Evolutionary conservation across 2,113 vertebrate genomes (phyloP), one percentile per base, ranked within the genome.

Genomic region (Dissostichus mawsoni): DNA sequence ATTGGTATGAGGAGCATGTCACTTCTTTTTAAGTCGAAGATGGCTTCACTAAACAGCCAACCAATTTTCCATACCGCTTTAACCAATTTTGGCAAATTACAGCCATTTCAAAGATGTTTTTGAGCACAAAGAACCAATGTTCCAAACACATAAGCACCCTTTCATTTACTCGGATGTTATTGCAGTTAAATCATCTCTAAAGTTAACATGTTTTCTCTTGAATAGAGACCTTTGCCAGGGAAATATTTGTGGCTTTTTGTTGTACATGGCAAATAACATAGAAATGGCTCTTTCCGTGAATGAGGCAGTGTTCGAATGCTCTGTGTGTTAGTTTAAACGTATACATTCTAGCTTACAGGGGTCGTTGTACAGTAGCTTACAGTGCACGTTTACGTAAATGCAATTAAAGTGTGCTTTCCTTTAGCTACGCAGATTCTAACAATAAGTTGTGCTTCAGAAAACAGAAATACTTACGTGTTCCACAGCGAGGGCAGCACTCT

Each of bases 401-500:
- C 23, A 69, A 72, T 85, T 68, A 36, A 10, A 51, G n/a, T 48
- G 51, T 50, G 68, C 41, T 65, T 75, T 64, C 23, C 8, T 70
- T 16, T 50, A 61, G 29, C 29, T 44, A 7, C 48, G 78, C 29
- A 48, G 23, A 53, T 51, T n/a, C 6, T 71, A 69, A 73, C n/a
- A 50, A 65, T 17, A 45, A 58, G 45, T 17, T 53, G 55, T 2
- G 2, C 8, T 63, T 67, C 5, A 25, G 3, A 57, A 41, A 68
- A 64, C 12, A 70, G 44, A 62, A 83, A 72, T 51, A n/a, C 98
- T 96, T 96, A 99, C 98, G 97, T 92, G 97, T 98, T 85, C 94
- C 95, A 87, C 98, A 99, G 65, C 96, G 95, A 6, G 98, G 98
- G 86, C 98, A 99, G 93, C 98, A 99, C 89, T 99, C 98, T 51